phyloP scores from a whole-genome alignment of 1,140 invertebrate species.

The Drosophila elegans region DNA sequence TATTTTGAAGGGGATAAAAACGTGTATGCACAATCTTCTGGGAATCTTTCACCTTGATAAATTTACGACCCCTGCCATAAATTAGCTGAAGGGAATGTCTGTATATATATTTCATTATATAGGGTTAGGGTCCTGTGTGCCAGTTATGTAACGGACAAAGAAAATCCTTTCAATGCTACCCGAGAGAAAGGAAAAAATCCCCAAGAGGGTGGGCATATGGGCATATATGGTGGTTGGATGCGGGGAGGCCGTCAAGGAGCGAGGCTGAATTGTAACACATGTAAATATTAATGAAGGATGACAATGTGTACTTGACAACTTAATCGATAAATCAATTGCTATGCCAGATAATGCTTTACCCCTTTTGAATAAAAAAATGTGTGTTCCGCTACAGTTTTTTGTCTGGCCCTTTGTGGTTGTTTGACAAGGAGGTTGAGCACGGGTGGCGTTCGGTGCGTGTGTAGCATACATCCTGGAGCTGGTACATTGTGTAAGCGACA shows the following conservation, averaged over 20 bases:
- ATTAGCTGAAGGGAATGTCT: slow-evolving; percentile 24
- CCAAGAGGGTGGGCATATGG: background rate
- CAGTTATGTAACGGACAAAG: slow-evolving; percentile 51
- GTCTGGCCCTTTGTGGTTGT: slow-evolving; percentile 38
- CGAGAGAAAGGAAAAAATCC: slow-evolving; percentile 36
- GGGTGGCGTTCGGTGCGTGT: slow-evolving; percentile 41
- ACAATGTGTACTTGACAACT: slow-evolving; percentile 80
- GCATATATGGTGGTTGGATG: too few relatives aligned
- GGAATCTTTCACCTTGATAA: slow-evolving; percentile 43
- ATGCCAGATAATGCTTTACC: slow-evolving; percentile 67
- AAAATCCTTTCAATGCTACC: slow-evolving; percentile 57
- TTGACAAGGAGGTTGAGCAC: background rate
- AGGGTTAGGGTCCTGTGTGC: slow-evolving; percentile 33
- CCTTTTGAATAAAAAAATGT: slow-evolving; percentile 64
- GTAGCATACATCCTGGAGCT: slow-evolving; percentile 54
- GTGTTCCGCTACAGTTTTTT: slow-evolving; percentile 28
- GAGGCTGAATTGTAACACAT: slow-evolving; percentile 69
- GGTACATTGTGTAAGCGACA: slow-evolving; percentile 40
- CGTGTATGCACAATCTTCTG: slow-evolving; percentile 21
- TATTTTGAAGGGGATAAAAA: slow-evolving; percentile 15
- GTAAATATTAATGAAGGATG: slow-evolving; percentile 79
- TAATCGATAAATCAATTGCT: slow-evolving; percentile 83
- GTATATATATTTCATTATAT: slow-evolving; percentile 25
- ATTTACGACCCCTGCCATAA: slow-evolving; percentile 40
- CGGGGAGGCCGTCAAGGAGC: slow-evolving; percentile 23